A percentile compares a stretch with the other conserved stretches of the same genome.
Conservation (phyloP, 2,797 vertebrate genomes). For the Tokudaia tokunoshimensis region DNA sequence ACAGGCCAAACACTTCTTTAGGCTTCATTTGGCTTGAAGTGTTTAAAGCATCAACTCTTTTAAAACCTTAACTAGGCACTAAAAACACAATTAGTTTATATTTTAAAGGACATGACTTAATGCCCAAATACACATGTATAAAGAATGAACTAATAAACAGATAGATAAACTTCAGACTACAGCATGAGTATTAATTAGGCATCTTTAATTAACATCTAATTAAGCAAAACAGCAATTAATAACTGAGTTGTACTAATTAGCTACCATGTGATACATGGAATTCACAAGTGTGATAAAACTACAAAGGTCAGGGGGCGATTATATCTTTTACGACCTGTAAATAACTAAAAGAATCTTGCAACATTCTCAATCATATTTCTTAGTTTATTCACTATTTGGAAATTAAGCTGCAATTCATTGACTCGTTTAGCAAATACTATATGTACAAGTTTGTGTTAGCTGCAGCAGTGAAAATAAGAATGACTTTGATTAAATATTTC, state of each 20-base stretch:
- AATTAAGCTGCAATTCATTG: conserved; percentile 47
- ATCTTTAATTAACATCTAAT: conserved; percentile 32
- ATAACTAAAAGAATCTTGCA: neutral
- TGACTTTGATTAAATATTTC: conserved; percentile 43
- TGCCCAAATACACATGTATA: conserved; percentile 8
- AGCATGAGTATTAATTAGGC: neutral
- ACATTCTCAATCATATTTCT: conserved; percentile 17
- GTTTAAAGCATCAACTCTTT: neutral
- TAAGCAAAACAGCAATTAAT: conserved; percentile 2
- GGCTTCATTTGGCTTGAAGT: neutral
- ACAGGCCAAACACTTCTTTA: conserved; percentile 38
- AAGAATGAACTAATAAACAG: conserved; percentile 28
- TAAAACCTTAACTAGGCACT: conserved; percentile 14
- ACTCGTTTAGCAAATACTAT: conserved; percentile 53
- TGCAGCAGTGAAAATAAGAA: conserved; percentile 40
- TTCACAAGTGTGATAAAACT: conserved; percentile 13
- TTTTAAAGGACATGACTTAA: conserved; percentile 14
- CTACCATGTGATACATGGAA: neutral
- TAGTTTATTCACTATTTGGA: conserved; percentile 53
- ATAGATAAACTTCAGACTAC: conserved; percentile 48
- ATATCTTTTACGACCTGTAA: neutral
- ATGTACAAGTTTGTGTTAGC: neutral
- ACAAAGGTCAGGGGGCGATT: neutral
- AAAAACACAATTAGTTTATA: conserved; percentile 22
- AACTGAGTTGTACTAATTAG: conserved; percentile 3